phyloP scores from a whole-genome alignment of 2,888 invertebrate genomes.

The Epinotia bilunana region DNA sequence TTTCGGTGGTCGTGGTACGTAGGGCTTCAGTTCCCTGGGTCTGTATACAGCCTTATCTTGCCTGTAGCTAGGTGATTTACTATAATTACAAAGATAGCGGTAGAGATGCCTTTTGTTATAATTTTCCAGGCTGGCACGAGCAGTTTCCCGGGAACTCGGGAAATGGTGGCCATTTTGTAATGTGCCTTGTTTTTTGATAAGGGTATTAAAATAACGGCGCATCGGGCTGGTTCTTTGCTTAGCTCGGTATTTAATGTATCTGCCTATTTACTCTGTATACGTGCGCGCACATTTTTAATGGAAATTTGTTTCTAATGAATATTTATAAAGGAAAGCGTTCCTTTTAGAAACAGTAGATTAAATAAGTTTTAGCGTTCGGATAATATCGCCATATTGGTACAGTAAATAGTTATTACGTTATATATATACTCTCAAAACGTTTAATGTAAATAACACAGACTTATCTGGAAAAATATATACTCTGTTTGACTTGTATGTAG shows the following conservation, averaged over 20 bases:
- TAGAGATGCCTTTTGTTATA: constrained; percentile 84
- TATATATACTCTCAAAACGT: no score
- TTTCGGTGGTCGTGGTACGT: constrained; percentile 60
- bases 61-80: constrained; percentile 84
- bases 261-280: constrained; percentile 72
- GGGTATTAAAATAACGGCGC: constrained; percentile 82
- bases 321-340: constrained; percentile 54
- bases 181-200: constrained; percentile 85
- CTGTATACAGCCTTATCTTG: constrained; percentile 78
- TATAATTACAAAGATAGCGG: constrained; percentile 85
- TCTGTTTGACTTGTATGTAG: no score
- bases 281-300: constrained; percentile 79
- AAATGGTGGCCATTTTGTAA: constrained; percentile 83
- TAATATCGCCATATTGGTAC: neutral
- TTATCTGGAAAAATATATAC: no score
- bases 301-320: constrained; percentile 78
- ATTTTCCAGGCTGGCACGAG: constrained; percentile 82
- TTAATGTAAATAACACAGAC: no score
- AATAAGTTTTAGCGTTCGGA: constrained; percentile 1
- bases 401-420: neutral
- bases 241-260: constrained; percentile 62
- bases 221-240: constrained; percentile 75
- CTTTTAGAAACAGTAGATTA: constrained; percentile 22
- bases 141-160: constrained; percentile 82
- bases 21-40: constrained; percentile 65